A percentile compares a stretch with the other conserved stretches of the same genome.
Evolutionary conservation across 2,113 vertebrate genomes (phyloP).

Genomic region (Prolemur simus): DNA sequence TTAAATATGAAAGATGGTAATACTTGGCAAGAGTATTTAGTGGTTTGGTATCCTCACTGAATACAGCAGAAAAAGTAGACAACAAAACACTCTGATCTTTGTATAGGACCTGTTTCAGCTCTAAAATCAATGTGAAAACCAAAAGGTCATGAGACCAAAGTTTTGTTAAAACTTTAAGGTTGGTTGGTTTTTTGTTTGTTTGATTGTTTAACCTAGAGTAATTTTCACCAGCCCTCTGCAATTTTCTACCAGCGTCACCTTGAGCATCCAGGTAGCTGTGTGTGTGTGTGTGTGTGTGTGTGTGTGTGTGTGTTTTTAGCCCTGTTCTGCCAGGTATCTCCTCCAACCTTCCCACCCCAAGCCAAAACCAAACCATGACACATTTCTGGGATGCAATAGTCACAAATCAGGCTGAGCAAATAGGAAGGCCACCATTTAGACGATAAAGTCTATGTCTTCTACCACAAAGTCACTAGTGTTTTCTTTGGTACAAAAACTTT

Average conservation of each 20-base stretch:
- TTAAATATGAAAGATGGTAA: background rate
- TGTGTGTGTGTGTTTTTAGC: background rate
- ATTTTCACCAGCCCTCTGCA: background rate
- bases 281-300: background rate
- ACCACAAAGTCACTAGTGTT: background rate
- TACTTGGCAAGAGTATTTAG: background rate
- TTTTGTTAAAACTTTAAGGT: background rate
- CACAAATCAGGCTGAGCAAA: conserved; percentile 13
- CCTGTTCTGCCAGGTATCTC: background rate
- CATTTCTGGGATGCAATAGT: background rate
- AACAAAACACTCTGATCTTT: background rate
- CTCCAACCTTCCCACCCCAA: background rate
- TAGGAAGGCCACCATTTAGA: background rate
- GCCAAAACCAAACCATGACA: conserved; percentile 37
- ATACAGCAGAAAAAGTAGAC: background rate
- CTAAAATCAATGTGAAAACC: conserved; percentile 4
- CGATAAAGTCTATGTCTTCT: conserved; percentile 18
- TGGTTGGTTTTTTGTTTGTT: background rate
- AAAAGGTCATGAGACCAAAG: background rate
- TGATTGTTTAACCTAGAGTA: background rate
- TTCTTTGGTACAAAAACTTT: background rate
- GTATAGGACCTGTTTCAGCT: background rate
- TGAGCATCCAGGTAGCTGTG: background rate
- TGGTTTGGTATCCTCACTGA: background rate
- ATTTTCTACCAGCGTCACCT: background rate